These are phyloP conservation scores for Quadriops clusia DNA, from an alignment of 2,888 invertebrate genomes.

Conservation along the genomic window DNA sequence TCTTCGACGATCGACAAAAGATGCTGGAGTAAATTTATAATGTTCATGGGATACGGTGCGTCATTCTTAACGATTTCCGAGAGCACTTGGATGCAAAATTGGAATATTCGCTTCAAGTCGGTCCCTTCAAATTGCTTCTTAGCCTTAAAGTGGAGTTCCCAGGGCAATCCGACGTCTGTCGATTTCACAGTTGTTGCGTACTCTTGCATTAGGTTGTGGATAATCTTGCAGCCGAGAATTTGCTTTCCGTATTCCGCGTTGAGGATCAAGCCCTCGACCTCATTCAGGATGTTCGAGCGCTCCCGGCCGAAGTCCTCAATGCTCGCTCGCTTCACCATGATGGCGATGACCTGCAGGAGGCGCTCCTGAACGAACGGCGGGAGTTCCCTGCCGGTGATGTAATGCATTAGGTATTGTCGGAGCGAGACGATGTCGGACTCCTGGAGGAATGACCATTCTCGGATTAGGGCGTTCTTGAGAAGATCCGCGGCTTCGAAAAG, in stretches of 20 bases:
- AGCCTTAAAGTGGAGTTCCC: slow-evolving; percentile 75
- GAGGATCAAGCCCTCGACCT: slow-evolving; percentile 66
- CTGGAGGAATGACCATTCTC: slow-evolving; percentile 71
- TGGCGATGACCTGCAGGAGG: slow-evolving; percentile 66
- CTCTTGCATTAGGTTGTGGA: slow-evolving; percentile 76
- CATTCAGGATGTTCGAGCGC: slow-evolving; percentile 53
- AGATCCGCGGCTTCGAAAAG: slow-evolving; percentile 79
- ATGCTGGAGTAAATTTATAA: slow-evolving; percentile 51
- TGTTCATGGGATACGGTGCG: slow-evolving; percentile 38
- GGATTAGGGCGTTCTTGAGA: slow-evolving; percentile 66
- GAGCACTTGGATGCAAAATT: slow-evolving; percentile 53
- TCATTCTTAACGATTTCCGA: slow-evolving; percentile 45
- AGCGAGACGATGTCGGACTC: slow-evolving; percentile 57
- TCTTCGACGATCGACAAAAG: slow-evolving; percentile 67
- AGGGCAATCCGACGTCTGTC: slow-evolving; percentile 75
- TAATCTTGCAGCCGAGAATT: slow-evolving; percentile 72
- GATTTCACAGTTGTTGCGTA: slow-evolving; percentile 77
- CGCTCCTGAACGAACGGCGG: slow-evolving; percentile 68
- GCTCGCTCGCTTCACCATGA: slow-evolving; percentile 76
- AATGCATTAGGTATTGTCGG: slow-evolving; percentile 67
- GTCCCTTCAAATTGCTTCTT: slow-evolving; percentile 75
- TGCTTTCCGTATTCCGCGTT: slow-evolving; percentile 57
- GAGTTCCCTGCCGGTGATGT: slow-evolving; percentile 51
- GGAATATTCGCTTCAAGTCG: slow-evolving; percentile 70
- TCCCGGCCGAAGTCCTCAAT: slow-evolving; percentile 61